phyloP scores from a whole-genome alignment of 2,797 vertebrate genomes.

The Macrochelys suwanniensis region DNA sequence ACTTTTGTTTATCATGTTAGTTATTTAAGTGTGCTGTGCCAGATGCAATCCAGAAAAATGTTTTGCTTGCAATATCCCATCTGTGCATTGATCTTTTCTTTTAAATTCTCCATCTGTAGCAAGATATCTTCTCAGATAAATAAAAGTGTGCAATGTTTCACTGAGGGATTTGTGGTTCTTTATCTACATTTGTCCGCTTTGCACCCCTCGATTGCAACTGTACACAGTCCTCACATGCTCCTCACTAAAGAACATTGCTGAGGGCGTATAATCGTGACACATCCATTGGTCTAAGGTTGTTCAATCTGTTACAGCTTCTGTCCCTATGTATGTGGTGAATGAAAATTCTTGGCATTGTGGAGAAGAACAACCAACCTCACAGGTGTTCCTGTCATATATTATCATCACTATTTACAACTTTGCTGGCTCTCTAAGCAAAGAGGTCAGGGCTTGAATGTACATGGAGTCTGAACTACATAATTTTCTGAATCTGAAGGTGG shows the following conservation, averaged over 20 bases:
- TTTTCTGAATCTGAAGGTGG: background rate
- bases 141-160: background rate
- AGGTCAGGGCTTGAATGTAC: background rate
- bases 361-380: background rate
- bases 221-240: background rate
- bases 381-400: background rate
- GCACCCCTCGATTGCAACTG: background rate
- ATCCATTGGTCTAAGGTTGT: background rate
- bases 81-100: slow-evolving; percentile 36
- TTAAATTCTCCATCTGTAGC: slow-evolving; percentile 57
- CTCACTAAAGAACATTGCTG: background rate
- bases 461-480: background rate
- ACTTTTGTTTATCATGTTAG: slow-evolving; percentile 65
- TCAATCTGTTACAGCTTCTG: background rate
- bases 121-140: slow-evolving; percentile 42
- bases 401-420: background rate
- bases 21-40: slow-evolving; percentile 51
- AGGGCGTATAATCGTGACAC: background rate
- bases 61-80: slow-evolving; percentile 46
- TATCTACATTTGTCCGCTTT: background rate
- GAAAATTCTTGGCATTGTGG: background rate
- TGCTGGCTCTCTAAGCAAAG: slow-evolving; percentile 9
- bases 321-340: background rate
- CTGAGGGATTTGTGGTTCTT: background rate
- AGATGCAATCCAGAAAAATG: slow-evolving; percentile 63